Conservation (phyloP, 2,797 vertebrate species). For the Fratercula arctica region DNA sequence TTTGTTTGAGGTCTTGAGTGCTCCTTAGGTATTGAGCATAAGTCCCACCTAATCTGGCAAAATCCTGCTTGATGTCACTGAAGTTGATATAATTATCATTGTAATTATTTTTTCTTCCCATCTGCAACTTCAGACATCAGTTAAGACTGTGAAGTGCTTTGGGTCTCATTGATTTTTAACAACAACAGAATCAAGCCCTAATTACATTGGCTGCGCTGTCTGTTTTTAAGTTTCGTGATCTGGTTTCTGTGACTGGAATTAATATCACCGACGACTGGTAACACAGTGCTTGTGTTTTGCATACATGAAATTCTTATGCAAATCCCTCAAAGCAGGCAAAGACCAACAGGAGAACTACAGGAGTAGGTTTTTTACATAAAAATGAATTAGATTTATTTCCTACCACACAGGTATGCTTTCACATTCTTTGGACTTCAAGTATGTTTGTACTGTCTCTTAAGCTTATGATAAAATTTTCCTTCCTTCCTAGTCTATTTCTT, state of each 20-base stretch:
- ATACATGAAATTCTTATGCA: neutral
- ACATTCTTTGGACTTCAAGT: neutral
- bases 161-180: neutral
- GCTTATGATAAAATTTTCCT: neutral
- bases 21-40: neutral
- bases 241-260: neutral
- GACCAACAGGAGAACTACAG: neutral
- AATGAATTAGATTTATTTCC: neutral
- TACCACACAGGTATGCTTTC: neutral
- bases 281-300: neutral
- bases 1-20: neutral
- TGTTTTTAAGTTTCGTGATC: neutral
- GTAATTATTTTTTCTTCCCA: neutral
- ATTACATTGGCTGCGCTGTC: neutral
- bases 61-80: neutral
- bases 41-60: neutral
- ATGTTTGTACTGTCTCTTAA: neutral
- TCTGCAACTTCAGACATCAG: neutral
- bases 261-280: neutral
- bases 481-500: neutral
- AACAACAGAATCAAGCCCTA: neutral
- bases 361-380: neutral
- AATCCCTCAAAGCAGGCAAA: neutral
- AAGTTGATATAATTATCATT: neutral
- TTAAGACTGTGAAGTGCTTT: neutral